Percentiles rank a stretch among this genome's conserved stretches.
Conservation (phyloP, 2,797 vertebrate species). For the Etheostoma perlongum region DNA sequence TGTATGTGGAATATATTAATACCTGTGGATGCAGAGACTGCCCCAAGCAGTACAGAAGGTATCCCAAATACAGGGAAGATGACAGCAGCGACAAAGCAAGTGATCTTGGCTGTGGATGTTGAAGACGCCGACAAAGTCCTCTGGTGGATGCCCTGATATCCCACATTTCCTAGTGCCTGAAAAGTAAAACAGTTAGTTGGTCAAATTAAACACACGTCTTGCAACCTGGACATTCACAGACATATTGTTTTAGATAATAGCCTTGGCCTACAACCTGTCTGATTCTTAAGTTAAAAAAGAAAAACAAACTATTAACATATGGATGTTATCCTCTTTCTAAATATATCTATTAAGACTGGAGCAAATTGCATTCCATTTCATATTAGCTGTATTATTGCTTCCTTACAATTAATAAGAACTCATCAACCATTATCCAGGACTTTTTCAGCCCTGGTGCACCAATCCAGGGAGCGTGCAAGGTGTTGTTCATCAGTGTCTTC, state of each 20-base stretch:
- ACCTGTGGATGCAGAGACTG: constrained; percentile 59
- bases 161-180: constrained; percentile 34
- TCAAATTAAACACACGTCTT: background rate
- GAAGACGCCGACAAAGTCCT: constrained; percentile 31
- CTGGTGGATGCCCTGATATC: constrained; percentile 11
- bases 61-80: constrained; percentile 22
- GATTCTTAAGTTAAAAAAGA: background rate
- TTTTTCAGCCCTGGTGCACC: constrained; percentile 63
- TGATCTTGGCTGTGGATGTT: constrained; percentile 31
- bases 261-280: background rate
- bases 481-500: constrained; percentile 71
- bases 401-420: constrained; percentile 61
- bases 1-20: background rate
- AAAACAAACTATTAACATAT: background rate
- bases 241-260: background rate
- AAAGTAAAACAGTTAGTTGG: background rate
- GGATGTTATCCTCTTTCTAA: no score
- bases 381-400: background rate
- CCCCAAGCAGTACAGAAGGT: constrained; percentile 54
- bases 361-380: no score
- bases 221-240: background rate
- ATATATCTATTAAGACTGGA: no score
- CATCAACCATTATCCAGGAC: constrained; percentile 76
- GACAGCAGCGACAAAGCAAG: constrained; percentile 21
- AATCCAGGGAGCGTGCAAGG: constrained; percentile 78